These are phyloP conservation scores for Trilocha varians DNA, from an alignment of 2,888 invertebrate species.

Conservation along the genomic window DNA sequence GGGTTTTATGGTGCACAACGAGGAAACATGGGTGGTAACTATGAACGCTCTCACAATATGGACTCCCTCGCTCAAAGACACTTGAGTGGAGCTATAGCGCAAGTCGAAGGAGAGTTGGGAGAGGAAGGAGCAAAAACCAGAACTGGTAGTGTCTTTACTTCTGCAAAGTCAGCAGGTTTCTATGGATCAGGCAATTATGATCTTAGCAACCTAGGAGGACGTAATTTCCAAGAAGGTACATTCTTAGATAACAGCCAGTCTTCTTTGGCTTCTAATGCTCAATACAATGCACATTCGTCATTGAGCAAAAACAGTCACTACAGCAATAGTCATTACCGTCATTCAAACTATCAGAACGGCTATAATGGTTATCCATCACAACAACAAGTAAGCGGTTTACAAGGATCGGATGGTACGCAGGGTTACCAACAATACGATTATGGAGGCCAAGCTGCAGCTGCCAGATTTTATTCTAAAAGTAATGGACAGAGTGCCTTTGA, in stretches of 20 bases:
- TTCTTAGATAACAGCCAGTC: conserved; percentile 17
- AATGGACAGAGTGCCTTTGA: conserved; percentile 23
- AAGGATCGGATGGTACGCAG: conserved; percentile 26
- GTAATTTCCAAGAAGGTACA: conserved; percentile 50
- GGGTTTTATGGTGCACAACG: conserved; percentile 64
- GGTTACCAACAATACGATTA: conserved; percentile 25
- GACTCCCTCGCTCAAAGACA: conserved; percentile 59
- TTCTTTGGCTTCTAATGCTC: conserved; percentile 1
- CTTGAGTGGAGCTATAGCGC: conserved; percentile 54
- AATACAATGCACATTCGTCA: conserved; percentile 7
- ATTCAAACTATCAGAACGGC: conserved; percentile 24
- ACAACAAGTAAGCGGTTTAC: conserved; percentile 27
- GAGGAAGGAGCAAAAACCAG: conserved; percentile 46
- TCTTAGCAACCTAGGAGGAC: conserved; percentile 47
- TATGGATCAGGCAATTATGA: conserved; percentile 54
- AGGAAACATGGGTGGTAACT: conserved; percentile 70
- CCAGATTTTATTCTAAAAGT: conserved; percentile 31
- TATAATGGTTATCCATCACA: conserved; percentile 22
- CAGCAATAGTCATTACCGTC: conserved; percentile 25
- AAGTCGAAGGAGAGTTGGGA: conserved; percentile 59
- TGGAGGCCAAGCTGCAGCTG: conserved; percentile 20
- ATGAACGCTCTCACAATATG: conserved; percentile 66
- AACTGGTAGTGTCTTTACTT: conserved; percentile 51
- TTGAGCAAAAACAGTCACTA: conserved; percentile 17
- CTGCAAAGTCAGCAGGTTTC: conserved; percentile 58